Conservation (phyloP, 1,140 invertebrate species). For the Drosophila ironensis region DNA sequence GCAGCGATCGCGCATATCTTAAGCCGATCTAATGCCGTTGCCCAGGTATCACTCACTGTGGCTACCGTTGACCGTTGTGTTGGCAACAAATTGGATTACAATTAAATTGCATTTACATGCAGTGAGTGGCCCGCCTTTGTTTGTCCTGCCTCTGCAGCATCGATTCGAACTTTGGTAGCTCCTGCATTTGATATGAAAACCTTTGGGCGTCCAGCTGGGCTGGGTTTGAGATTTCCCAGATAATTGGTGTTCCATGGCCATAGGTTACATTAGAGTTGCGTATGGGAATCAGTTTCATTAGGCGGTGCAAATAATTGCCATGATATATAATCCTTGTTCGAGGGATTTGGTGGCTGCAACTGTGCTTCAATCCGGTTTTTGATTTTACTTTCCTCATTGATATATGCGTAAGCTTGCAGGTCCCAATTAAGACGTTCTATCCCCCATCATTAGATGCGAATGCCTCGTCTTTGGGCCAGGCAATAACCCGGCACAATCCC, state of each 20-base stretch:
- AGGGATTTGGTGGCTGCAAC: not conserved
- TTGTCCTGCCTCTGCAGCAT: conserved; percentile 35
- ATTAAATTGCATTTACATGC: conserved; percentile 78
- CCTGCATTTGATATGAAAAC: conserved; percentile 52
- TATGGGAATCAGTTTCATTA: conserved; percentile 25
- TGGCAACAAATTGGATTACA: conserved; percentile 78
- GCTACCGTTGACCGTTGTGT: conserved; percentile 49
- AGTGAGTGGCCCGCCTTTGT: conserved; percentile 37
- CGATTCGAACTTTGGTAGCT: conserved; percentile 63
- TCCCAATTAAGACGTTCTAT: not conserved
- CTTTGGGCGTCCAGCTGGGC: conserved; percentile 56
- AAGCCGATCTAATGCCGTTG: conserved; percentile 69
- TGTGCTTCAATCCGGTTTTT: not conserved
- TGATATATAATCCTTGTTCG: too few relatives aligned
- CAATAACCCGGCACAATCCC: conserved; percentile 12
- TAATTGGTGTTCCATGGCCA: conserved; percentile 35
- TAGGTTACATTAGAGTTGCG: not conserved
- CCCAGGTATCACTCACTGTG: conserved; percentile 59
- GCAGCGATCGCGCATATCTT: conserved; percentile 49
- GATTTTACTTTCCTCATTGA: too few relatives aligned
- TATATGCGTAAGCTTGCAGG: not conserved
- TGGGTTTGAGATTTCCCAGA: conserved; percentile 39
- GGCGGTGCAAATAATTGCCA: too few relatives aligned
- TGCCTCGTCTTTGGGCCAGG: not conserved
- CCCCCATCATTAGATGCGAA: not conserved